Evolutionary conservation across 2,797 vertebrate genomes (phyloP), one percentile per base, ranked within the genome.

Genomic region (Anguilla pacifica): DNA sequence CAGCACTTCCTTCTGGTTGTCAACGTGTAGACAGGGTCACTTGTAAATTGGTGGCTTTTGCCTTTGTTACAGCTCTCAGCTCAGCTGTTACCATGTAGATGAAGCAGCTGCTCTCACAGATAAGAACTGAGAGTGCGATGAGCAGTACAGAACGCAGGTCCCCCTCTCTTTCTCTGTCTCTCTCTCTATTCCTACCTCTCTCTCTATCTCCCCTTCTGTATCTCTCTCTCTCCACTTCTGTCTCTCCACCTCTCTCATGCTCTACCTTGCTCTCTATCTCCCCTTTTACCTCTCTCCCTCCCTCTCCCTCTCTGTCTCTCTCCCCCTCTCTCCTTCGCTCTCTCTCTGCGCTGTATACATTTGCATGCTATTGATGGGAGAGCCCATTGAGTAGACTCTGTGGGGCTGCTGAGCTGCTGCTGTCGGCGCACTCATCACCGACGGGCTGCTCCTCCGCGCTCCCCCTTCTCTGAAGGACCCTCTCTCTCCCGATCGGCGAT

Each of bases 41-140:
- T 86, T 17, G 13, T 64, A 61, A 70, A 67, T 82, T n/a, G 83
- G 53, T 61, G 39, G 31, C 53, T 77, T 53, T 55, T 51, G 67
- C 10, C 67, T 57, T 70, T 74, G 13, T 84, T 39, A 57, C 28
- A 46, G 83, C 35, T 43, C 46, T 51, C 83, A 55, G 91, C 91
- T 92, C 89, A 89, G 84, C 92, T 91, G 91, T 93, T 92, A 86
- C 91, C 88, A 81, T 88, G 87, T 46, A 85, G 90, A 90, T 91
- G 89, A 89, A 83, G 90, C 92, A 92, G 88, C 90, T 92, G 92
- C 86, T 89, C 87, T 64, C 88, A 88, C 89, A 90, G 93, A 92
- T 93, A 92, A 93, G 89, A 86, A 25, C 64, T 6, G 87, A 86
- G 88, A 91, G 87, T 86, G 83, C 81, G 90, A 88, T 90, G 91